These are phyloP conservation scores for Deroplatys truncata DNA, from an alignment of 2,888 invertebrate genomes.

Conservation along the genomic window DNA sequence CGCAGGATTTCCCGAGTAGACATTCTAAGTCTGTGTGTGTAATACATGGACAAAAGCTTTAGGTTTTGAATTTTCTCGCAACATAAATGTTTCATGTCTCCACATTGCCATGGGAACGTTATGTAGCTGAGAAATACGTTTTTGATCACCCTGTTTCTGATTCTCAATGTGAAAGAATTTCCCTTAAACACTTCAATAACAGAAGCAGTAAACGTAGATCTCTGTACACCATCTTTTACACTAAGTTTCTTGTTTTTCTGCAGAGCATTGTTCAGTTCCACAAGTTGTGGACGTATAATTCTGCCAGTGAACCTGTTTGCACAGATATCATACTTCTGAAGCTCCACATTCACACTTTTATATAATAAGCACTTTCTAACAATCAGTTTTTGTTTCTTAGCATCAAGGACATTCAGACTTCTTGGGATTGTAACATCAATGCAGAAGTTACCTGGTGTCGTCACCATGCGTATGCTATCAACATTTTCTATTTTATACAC, in stretches of 20 bases:
- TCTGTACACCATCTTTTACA: not conserved
- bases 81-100: not conserved
- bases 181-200: not conserved
- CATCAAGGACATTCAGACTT: not conserved
- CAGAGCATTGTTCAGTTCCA: not conserved
- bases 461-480: not conserved
- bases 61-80: not conserved
- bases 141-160: not conserved
- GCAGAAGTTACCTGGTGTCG: not conserved
- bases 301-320: not conserved
- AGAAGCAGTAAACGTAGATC: not conserved
- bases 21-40: not conserved
- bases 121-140: not conserved
- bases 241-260: too few relatives aligned
- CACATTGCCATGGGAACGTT: not conserved
- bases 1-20: not conserved
- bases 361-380: not conserved
- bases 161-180: not conserved
- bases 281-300: not conserved
- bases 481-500: not conserved
- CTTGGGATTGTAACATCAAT: not conserved
- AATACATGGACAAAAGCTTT: not conserved
- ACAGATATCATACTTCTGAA: not conserved
- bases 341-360: not conserved
- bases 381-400: not conserved